Conservation (phyloP, 1,140 invertebrate species). For the Drosophila ananassae region DNA sequence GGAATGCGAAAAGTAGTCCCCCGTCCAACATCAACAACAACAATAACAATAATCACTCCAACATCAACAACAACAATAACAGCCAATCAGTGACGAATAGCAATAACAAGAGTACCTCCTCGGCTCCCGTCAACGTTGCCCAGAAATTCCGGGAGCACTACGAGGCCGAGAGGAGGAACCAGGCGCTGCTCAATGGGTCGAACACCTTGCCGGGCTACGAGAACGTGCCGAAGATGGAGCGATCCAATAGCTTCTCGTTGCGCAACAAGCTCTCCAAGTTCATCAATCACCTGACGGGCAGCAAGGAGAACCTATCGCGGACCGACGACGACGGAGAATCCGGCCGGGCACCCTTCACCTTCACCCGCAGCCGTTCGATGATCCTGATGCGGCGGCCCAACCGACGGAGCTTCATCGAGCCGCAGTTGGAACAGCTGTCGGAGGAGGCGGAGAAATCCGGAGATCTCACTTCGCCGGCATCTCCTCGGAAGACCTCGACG, state of each 20-base stretch:
- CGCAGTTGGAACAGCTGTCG: slow-evolving; percentile 77
- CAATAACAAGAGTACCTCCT: slow-evolving; percentile 42
- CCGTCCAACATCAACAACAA: slow-evolving; percentile 32
- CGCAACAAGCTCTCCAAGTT: slow-evolving; percentile 72
- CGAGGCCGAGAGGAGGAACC: slow-evolving; percentile 38
- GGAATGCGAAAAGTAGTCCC: slow-evolving; percentile 32
- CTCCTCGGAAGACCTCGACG: slow-evolving; percentile 73
- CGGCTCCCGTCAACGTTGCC: slow-evolving; percentile 35
- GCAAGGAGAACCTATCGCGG: slow-evolving; percentile 58
- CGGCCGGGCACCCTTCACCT: slow-evolving; percentile 58
- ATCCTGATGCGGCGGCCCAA: slow-evolving; percentile 74
- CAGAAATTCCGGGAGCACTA: slow-evolving; percentile 63
- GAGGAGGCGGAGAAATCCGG: slow-evolving; percentile 74
- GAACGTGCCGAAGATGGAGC: slow-evolving; percentile 70
- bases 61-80: slow-evolving; percentile 56
- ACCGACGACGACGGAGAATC: slow-evolving; percentile 53
- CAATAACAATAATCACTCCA: slow-evolving; percentile 52
- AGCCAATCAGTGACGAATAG: slow-evolving; percentile 62
- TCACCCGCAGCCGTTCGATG: slow-evolving; percentile 81
- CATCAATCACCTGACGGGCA: slow-evolving; percentile 75
- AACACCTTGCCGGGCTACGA: slow-evolving; percentile 39
- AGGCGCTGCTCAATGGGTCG: slow-evolving; percentile 6
- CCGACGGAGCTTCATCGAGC: slow-evolving; percentile 76
- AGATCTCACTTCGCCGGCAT: slow-evolving; percentile 65
- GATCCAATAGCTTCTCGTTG: slow-evolving; percentile 74